Evolutionary conservation across 1,140 invertebrate species (phyloP), one percentile per base, ranked within the genome.

Genomic region (Acromyrmex heyeri): DNA sequence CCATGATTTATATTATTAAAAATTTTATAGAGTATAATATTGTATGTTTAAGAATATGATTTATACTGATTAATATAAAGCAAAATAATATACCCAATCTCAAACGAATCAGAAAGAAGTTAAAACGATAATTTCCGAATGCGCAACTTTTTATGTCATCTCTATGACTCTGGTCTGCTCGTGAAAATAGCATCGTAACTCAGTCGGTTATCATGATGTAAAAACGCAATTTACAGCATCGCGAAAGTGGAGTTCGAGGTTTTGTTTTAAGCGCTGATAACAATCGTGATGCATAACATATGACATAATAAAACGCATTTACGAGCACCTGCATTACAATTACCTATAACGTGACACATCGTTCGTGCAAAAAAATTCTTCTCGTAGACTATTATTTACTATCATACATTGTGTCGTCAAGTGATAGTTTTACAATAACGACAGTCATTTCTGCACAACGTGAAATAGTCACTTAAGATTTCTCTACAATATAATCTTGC

Each of bases 141-240:
- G 59, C n/a, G 8, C 8, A 44, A 14, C 77, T 67, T 79, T 69
- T 81, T 55, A 70, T 6, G 2, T 69, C 64, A 24, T 24, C 7
- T 24, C 64, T 12, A 38, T 48, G 50, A 5, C 3, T 34, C 21
- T 16, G 34, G 5, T 27, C 6, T 4, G 10, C 16, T 82, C n/a
- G 7, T 48, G 34, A 81, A 53, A 73, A 82, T 18, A 16, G 21
- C 55, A 24, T 8, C 67, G 55, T 73, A 73, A 82, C 55, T 73
- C 53, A 21, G 1, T 16, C 64, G 34, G 24, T 82, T 82, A 73
- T 82, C 79, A 67, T 55, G 79, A 73, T 82, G 55, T 82, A 82
- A 82, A 82, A 73, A 61, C 30, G 67, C 67, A 82, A 82, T 82
- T 82, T 82, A 82, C 38, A 82, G 34, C 34, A 65, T 82, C 67